Conservation (phyloP, 37 sponge, comb jelly and placozoan species). For the Agelas oroides region DNA sequence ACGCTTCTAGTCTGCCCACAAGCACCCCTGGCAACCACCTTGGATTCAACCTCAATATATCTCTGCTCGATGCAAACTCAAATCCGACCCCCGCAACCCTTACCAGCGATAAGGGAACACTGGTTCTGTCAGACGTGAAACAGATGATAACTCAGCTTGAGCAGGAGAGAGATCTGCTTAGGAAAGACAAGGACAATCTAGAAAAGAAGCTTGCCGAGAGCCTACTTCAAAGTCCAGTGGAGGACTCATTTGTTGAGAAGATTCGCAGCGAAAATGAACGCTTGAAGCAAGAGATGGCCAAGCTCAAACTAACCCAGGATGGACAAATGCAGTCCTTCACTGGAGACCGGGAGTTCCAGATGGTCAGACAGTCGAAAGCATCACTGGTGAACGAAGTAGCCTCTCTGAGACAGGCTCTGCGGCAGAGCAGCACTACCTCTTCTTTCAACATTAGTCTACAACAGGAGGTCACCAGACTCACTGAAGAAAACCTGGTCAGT, state of each 20-base stretch:
- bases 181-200: neutral
- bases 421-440: neutral
- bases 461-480: constrained; percentile 75
- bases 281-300: no score
- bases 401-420: constrained; percentile 23
- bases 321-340: no score
- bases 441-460: constrained; percentile 30
- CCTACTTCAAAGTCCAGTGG: no score
- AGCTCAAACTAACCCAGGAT: no score
- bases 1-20: no score
- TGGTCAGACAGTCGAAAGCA: constrained; percentile 11
- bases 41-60: no score
- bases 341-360: neutral
- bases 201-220: neutral
- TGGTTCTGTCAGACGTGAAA: neutral
- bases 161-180: constrained; percentile 4
- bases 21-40: no score
- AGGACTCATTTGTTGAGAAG: no score
- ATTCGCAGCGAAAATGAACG: no score
- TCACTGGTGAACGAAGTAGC: constrained; percentile 46
- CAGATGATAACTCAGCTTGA: constrained; percentile 8
- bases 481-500: constrained; percentile 67
- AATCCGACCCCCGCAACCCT: no score
- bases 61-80: no score
- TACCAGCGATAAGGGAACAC: neutral